A percentile compares a stretch with the other conserved stretches of the same genome.
Evolutionary conservation across 1,140 invertebrate genomes (phyloP).

Genomic region (Philopotamus ludificatus): DNA sequence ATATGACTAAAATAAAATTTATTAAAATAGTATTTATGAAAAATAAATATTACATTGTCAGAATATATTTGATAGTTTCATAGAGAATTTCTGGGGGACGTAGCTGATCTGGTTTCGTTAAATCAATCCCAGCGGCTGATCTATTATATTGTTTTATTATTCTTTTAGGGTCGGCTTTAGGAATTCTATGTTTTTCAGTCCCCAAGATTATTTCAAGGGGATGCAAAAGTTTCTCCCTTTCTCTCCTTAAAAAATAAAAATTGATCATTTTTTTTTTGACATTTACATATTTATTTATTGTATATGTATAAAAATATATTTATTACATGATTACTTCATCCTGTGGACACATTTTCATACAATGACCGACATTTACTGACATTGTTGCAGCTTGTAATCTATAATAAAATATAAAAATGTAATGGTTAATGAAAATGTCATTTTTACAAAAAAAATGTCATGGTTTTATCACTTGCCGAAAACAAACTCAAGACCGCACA

Average conservation of each 20-base stretch:
- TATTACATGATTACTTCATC: slow-evolving; percentile 29
- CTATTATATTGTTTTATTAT: slow-evolving; percentile 35
- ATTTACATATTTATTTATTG: no score
- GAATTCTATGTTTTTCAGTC: slow-evolving; percentile 33
- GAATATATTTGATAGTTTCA: slow-evolving; percentile 25
- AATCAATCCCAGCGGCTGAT: slow-evolving; percentile 35
- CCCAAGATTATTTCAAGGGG: slow-evolving; percentile 33
- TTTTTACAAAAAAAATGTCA: no score
- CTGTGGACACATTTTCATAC: slow-evolving; percentile 30
- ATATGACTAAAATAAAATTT: no score
- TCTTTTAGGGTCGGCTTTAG: slow-evolving; percentile 26
- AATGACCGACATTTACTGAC: no score
- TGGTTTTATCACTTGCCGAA: no score
- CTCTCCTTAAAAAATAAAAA: slow-evolving; percentile 23
- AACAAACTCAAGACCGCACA: no score
- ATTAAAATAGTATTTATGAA: no score
- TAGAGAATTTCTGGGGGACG: slow-evolving; percentile 25
- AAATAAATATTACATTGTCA: slow-evolving; percentile 18
- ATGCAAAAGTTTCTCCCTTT: slow-evolving; percentile 37
- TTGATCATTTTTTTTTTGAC: no score
- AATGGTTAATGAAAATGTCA: no score
- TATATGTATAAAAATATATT: no score
- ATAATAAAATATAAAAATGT: no score
- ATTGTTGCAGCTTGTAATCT: no score
- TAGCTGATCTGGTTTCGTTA: slow-evolving; percentile 21